phyloP scores from a whole-genome alignment of 2,888 invertebrate species.

The Caenorhabditis sp. region DNA sequence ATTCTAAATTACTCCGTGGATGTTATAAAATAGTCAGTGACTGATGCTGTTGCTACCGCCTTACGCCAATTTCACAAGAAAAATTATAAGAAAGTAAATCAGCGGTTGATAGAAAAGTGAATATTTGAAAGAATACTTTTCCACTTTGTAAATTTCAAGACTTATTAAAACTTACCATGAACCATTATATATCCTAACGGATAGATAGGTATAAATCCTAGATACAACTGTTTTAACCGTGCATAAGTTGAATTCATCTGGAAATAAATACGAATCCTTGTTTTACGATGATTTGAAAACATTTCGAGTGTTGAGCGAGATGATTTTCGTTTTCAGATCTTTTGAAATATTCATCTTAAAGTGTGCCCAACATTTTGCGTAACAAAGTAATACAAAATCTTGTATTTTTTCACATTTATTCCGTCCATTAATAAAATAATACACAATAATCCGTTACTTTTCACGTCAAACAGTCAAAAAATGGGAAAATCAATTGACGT shows the following conservation, averaged over 20 bases:
- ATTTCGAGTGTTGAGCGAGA: background rate
- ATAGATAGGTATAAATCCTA: constrained; percentile 46
- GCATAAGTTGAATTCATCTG: constrained; percentile 18
- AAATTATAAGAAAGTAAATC: too few species aligned
- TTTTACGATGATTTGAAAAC: too few species aligned
- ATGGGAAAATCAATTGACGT: background rate
- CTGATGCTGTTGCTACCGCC: too few species aligned
- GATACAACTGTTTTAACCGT: constrained; percentile 44
- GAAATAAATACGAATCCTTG: too few species aligned
- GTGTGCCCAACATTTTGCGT: too few species aligned
- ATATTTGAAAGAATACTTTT: too few species aligned
- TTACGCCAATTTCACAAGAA: too few species aligned
- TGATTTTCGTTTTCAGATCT: background rate
- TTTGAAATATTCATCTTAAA: too few species aligned
- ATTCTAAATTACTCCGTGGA: too few species aligned
- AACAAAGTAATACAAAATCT: background rate
- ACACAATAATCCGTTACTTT: constrained; percentile 18
- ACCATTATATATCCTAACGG: constrained; percentile 54
- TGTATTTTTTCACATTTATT: constrained; percentile 33
- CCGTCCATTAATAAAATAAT: constrained; percentile 31
- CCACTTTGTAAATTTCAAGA: too few species aligned
- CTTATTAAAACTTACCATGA: constrained; percentile 28
- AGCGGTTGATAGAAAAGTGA: too few species aligned
- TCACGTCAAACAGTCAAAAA: background rate
- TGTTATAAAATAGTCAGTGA: too few species aligned